These are phyloP conservation scores for Marisa cornuarietis DNA, from an alignment of 1,140 invertebrate genomes.

Conservation along the genomic window DNA sequence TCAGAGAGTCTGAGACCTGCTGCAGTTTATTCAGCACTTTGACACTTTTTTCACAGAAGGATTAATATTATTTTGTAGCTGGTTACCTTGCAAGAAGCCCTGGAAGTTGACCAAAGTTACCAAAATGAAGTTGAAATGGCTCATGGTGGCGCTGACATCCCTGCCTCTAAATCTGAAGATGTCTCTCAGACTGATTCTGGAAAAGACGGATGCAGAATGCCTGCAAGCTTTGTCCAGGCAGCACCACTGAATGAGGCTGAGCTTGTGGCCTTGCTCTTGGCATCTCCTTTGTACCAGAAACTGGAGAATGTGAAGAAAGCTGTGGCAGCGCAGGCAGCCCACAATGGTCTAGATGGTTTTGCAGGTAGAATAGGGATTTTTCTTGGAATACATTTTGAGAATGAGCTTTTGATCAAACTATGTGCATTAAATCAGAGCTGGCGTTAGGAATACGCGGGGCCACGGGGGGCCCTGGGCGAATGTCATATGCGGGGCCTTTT, in stretches of 20 bases:
- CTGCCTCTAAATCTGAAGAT: neutral
- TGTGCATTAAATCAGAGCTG: too few species aligned
- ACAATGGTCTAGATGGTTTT: neutral
- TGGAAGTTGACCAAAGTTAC: conserved; percentile 46
- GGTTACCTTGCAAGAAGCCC: conserved; percentile 52
- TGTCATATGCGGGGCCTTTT: too few species aligned
- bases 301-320: conserved; percentile 58
- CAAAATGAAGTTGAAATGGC: neutral
- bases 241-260: conserved; percentile 62
- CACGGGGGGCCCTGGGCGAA: too few species aligned
- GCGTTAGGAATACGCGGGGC: too few species aligned
- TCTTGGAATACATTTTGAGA: too few species aligned
- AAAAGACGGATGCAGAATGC: conserved; percentile 32
- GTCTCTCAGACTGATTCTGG: neutral
- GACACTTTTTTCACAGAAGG: neutral
- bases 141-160: neutral
- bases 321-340: conserved; percentile 44
- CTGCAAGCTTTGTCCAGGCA: conserved; percentile 52
- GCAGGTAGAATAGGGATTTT: neutral
- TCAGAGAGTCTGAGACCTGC: too few species aligned
- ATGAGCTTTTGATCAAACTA: too few species aligned
- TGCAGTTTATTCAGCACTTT: neutral
- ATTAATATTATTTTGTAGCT: conserved; percentile 40
- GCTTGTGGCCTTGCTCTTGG: conserved; percentile 57
- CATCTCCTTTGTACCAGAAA: conserved; percentile 62